Evolutionary conservation across 1,140 invertebrate genomes (phyloP).

Genomic region (Caenorhabditis briggsae): DNA sequence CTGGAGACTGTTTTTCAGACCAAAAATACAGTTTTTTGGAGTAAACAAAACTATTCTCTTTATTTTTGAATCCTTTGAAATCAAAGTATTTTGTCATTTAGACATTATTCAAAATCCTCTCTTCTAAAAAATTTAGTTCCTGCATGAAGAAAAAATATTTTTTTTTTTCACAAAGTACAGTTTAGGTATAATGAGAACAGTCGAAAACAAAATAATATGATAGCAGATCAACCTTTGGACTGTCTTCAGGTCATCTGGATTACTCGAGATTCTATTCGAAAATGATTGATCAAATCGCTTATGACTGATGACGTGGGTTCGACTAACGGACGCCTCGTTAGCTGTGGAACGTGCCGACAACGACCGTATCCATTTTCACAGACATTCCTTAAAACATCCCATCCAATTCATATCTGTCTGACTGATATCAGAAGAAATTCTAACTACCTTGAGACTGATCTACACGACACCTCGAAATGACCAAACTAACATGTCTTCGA

Average conservation of each 20-base stretch:
- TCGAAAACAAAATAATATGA: background rate
- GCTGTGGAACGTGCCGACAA: constrained; percentile 17
- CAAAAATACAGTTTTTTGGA: constrained; percentile 20
- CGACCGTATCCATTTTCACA: background rate
- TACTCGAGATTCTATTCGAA: background rate
- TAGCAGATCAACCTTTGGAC: constrained; percentile 7
- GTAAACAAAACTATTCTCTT: background rate
- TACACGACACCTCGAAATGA: constrained; percentile 37
- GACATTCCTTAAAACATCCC: background rate
- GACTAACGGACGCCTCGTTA: constrained; percentile 31
- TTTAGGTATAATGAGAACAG: background rate
- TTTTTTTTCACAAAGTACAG: background rate
- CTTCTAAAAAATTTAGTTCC: background rate
- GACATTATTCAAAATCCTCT: too few relatives aligned
- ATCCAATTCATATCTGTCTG: constrained; percentile 44
- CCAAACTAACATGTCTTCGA: background rate
- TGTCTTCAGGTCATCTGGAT: background rate
- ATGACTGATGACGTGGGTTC: constrained; percentile 36
- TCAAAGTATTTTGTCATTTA: too few relatives aligned
- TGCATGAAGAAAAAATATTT: background rate
- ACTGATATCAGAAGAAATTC: background rate
- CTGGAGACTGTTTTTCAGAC: background rate
- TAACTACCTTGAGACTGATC: constrained; percentile 49
- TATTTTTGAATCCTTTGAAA: too few relatives aligned
- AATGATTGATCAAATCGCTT: constrained; percentile 30